phyloP scores from a whole-genome alignment of 2,888 invertebrate genomes.

The Leptopilina syphax region DNA sequence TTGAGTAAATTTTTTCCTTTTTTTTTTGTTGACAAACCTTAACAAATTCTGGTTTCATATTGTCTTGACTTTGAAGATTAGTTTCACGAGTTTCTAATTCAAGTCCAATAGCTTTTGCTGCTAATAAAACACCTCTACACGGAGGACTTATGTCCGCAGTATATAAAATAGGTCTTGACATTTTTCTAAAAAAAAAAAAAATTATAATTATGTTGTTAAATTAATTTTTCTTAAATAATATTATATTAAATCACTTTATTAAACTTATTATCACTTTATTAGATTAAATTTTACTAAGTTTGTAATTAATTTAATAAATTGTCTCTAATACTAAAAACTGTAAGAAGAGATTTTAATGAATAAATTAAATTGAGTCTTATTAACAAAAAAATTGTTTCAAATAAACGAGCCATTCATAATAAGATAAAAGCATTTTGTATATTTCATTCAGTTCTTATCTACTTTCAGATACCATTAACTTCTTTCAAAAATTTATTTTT shows the following conservation, averaged over 20 bases:
- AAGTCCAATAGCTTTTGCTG: slow-evolving; percentile 56
- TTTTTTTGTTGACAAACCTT: slow-evolving; percentile 75
- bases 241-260: no score
- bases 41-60: slow-evolving; percentile 70
- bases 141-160: slow-evolving; percentile 54
- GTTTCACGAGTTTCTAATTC: slow-evolving; percentile 55
- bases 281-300: no score
- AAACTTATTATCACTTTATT: no score
- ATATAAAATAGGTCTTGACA: slow-evolving; percentile 53
- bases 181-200: slow-evolving; percentile 28
- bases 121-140: slow-evolving; percentile 56
- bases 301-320: no score
- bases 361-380: not conserved
- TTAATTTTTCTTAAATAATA: no score
- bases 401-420: not conserved
- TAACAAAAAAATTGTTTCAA: not conserved
- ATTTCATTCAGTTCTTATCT: not conserved
- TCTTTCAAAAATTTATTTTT: not conserved
- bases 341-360: no score
- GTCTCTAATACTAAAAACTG: no score
- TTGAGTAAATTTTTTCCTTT: not conserved
- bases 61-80: slow-evolving; percentile 48
- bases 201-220: not conserved
- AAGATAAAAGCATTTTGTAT: not conserved
- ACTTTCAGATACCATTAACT: not conserved